Conservation (phyloP, 2,113 vertebrate genomes). For the Microtus richardsoni region DNA sequence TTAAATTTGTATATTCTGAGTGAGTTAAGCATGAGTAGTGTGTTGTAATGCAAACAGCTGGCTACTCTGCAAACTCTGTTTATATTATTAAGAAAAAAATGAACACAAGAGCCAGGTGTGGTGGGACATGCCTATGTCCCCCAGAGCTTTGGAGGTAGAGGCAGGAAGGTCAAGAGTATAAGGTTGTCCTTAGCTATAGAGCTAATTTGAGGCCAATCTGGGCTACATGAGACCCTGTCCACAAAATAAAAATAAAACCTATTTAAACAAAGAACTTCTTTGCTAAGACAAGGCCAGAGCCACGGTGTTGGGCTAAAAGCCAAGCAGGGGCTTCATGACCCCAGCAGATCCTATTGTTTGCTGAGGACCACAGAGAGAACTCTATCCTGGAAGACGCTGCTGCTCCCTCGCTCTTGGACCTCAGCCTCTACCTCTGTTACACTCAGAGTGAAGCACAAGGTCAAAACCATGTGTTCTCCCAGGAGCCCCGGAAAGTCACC, state of each 20-base stretch:
- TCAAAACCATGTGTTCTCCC: background rate
- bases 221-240: background rate
- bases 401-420: background rate
- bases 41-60: too few species aligned
- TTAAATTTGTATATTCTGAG: too few species aligned
- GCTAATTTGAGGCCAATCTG: background rate
- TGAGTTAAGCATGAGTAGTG: too few species aligned
- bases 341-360: background rate
- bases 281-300: slow-evolving; percentile 38
- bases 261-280: slow-evolving; percentile 62
- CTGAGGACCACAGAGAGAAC: background rate
- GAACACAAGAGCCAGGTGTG: background rate
- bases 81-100: slow-evolving; percentile 41
- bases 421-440: background rate
- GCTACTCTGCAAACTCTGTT: too few species aligned
- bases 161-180: background rate
- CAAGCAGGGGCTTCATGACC: background rate
- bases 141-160: background rate
- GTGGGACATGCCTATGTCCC: background rate
- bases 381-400: background rate
- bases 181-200: background rate
- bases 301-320: background rate
- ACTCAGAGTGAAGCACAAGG: background rate
- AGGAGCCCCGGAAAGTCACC: background rate
- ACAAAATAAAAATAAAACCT: background rate